A percentile compares a stretch with the other conserved stretches of the same genome.
phyloP scores from a whole-genome alignment of 1,140 invertebrate genomes.

The Drosophila funebris region DNA sequence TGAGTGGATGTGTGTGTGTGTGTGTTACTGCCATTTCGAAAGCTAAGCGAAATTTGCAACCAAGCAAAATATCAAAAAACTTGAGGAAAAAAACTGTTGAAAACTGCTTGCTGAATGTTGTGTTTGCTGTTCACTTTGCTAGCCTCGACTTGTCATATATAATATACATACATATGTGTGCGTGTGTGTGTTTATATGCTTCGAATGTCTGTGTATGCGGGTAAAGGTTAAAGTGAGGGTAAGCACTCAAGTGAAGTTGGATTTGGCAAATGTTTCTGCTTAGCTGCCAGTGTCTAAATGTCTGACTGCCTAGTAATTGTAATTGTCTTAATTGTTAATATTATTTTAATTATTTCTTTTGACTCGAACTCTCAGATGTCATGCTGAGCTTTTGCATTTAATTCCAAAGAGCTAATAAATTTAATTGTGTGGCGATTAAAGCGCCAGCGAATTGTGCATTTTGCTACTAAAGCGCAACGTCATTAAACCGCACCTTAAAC shows the following conservation, averaged over 20 bases:
- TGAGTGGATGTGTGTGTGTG: too few relatives aligned
- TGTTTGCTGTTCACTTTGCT: slow-evolving; percentile 34
- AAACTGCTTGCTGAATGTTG: slow-evolving; percentile 11
- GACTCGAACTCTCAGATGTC: slow-evolving; percentile 34
- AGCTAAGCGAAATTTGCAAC: slow-evolving; percentile 48
- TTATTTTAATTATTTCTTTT: slow-evolving; percentile 64
- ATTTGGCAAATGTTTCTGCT: slow-evolving; percentile 68
- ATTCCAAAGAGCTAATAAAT: slow-evolving; percentile 73
- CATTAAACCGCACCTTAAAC: slow-evolving; percentile 56
- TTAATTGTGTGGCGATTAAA: slow-evolving; percentile 69
- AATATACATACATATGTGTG: background rate
- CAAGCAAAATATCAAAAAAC: slow-evolving; percentile 27
- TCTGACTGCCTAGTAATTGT: slow-evolving; percentile 46
- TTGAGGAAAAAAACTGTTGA: slow-evolving; percentile 32
- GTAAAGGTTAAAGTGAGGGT: slow-evolving; percentile 59
- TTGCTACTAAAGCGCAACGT: slow-evolving; percentile 61
- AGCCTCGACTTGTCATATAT: slow-evolving; percentile 27
- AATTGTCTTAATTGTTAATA: slow-evolving; percentile 71
- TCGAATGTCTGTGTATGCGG: slow-evolving; percentile 14
- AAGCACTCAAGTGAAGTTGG: slow-evolving; percentile 45
- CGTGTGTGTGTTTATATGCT: background rate
- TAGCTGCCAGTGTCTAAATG: slow-evolving; percentile 8
- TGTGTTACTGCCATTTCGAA: slow-evolving; percentile 52
- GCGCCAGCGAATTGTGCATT: slow-evolving; percentile 65
- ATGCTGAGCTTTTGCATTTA: slow-evolving; percentile 68